phyloP scores from a whole-genome alignment of 2,888 invertebrate species.

The Callinectes sapidus region DNA sequence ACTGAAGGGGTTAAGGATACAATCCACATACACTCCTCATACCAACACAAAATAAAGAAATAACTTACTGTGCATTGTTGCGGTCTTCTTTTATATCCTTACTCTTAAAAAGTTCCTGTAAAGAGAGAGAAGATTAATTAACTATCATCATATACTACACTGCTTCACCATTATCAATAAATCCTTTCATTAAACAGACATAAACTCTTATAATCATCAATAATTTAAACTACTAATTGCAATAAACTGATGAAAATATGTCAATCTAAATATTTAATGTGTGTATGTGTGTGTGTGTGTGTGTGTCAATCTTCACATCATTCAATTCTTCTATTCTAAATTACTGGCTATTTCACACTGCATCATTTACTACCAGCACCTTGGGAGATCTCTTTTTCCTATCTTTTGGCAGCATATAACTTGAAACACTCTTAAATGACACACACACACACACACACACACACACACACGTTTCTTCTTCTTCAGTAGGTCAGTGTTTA shows the following conservation, averaged over 20 bases:
- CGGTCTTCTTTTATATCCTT: not conserved
- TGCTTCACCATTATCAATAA: not conserved
- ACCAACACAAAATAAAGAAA: not conserved
- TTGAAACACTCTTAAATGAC: not conserved
- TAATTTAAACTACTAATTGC: not conserved
- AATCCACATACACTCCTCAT: not conserved
- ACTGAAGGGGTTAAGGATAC: too few species aligned
- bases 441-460: not conserved
- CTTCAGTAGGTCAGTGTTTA: not conserved
- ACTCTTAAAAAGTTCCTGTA: not conserved
- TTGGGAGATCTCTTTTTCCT: too few species aligned
- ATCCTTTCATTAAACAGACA: not conserved
- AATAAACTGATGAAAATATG: not conserved
- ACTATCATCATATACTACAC: not conserved
- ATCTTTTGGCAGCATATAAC: too few species aligned
- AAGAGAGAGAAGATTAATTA: not conserved
- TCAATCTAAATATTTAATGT: not conserved
- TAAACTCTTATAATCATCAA: too few species aligned
- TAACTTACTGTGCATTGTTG: conserved; percentile 43
- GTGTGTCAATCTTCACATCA: not conserved
- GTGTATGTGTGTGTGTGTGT: too few species aligned
- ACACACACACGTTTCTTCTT: not conserved
- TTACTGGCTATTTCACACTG: not conserved
- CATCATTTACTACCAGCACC: too few species aligned
- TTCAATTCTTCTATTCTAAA: not conserved